Evolutionary conservation across 2,888 invertebrate genomes (phyloP), one percentile per base, ranked within the genome.

Genomic region (Andrena hattorfiana): DNA sequence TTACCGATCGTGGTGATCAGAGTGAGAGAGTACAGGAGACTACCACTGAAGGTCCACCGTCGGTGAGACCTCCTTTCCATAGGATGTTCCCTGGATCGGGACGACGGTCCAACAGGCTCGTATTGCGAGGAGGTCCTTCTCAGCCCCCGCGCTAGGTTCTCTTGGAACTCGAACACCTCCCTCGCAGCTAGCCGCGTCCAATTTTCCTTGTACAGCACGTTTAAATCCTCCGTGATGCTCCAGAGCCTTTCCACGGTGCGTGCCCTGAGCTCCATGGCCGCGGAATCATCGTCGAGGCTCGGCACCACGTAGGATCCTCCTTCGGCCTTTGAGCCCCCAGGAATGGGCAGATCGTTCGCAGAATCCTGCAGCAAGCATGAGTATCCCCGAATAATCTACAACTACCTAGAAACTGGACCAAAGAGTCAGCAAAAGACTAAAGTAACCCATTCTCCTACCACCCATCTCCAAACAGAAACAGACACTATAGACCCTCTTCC

Each of bases 1-100:
- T 30, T 35, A 98, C 98, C 98, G 90, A 98, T 98, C 54, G 98
- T 99, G 8, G 98, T 98, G 92, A 99, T 98, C 87, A 99, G 96
- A 23, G 99, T 98, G 89, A 99, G 95, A 32, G 98, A 98, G 94
- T 99, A 99, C 68, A 99, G 95, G 93, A 99, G 97, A 89, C 98
- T 98, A 87, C 98, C 97, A 85, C 98, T 97, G 94, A 98, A 98
- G 64, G 98, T 98, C 98, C 98, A 99, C 89, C 97, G 95, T 92
- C 97, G 97, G 89, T 89, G 91, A 26, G 87, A 69, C 51, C 91
- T 91, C 90, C 93, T 93, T 91, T 94, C 89, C 51, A 95, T 72
- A 54, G 90, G 83, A 73, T 86, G 90, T 69, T 87, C 87, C n/a
- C 89, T 89, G 67, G 90, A 72, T 76, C 87, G 79, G 6, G 85